Percentiles rank a stretch among this genome's conserved stretches.
phyloP scores from a whole-genome alignment of 1,140 invertebrate species.

The Ephestia elutella region DNA sequence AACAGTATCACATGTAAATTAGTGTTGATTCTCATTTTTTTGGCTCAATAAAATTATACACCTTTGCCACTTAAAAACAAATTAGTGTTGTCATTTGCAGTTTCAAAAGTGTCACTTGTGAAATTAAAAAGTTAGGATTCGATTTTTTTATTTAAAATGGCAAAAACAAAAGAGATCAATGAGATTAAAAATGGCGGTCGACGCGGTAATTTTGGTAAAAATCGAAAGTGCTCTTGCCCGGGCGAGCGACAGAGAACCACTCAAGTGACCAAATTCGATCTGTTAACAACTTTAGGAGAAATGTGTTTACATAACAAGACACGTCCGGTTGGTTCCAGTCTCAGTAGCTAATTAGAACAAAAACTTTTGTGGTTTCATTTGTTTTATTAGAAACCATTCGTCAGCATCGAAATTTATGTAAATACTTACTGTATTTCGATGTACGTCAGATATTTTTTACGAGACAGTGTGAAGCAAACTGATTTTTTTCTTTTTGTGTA shows the following conservation, averaged over 20 bases:
- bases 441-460: too few relatives aligned
- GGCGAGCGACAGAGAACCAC: constrained; percentile 19
- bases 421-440: too few relatives aligned
- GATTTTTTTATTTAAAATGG: not conserved
- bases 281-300: constrained; percentile 45
- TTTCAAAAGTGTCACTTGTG: not conserved
- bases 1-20: constrained; percentile 21
- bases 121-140: not conserved
- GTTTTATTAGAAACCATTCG: too few relatives aligned
- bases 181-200: not conserved
- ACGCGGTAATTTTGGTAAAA: constrained; percentile 14
- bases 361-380: constrained; percentile 62
- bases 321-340: constrained; percentile 20
- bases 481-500: too few relatives aligned
- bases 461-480: too few relatives aligned
- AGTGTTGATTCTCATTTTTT: constrained; percentile 15
- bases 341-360: constrained; percentile 24
- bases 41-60: constrained; percentile 14
- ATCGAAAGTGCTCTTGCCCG: constrained; percentile 41
- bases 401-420: too few relatives aligned
- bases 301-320: constrained; percentile 47
- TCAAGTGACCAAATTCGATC: constrained; percentile 45
- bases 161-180: not conserved
- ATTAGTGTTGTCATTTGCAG: not conserved
- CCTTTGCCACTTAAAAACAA: not conserved